Percentiles rank a stretch among this genome's conserved stretches.
These are phyloP conservation scores for Gallinago media DNA, from an alignment of 2,113 vertebrate genomes.

Conservation along the genomic window DNA sequence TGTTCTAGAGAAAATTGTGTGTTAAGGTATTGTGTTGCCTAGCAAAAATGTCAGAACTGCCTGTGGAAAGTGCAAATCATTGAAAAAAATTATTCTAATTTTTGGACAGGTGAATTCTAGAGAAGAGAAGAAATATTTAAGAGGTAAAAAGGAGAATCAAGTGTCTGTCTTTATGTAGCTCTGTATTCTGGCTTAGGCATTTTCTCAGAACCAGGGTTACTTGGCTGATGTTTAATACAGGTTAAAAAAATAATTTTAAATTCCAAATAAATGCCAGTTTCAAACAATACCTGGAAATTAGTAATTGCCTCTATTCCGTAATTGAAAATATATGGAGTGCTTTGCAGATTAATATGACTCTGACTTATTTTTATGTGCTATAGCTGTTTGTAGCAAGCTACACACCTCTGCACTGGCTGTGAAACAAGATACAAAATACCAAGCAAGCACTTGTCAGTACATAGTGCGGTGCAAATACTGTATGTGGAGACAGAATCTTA, in stretches of 20 bases:
- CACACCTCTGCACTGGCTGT: not conserved
- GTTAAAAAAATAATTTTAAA: not conserved
- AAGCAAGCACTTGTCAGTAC: not conserved
- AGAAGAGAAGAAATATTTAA: not conserved
- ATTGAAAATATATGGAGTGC: not conserved
- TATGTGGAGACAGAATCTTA: accelerated
- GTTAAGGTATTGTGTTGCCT: not conserved
- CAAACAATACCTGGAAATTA: not conserved
- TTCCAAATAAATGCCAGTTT: not conserved
- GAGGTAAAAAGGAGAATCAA: not conserved
- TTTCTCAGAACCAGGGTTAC: not conserved
- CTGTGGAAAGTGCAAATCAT: not conserved
- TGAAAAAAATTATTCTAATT: conserved; percentile 15
- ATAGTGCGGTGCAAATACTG: accelerated
- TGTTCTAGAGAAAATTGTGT: conserved; percentile 29
- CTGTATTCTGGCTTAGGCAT: not conserved
- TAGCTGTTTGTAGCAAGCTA: not conserved
- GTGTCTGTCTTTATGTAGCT: not conserved
- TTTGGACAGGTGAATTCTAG: not conserved
- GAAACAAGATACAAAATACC: not conserved
- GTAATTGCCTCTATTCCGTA: not conserved
- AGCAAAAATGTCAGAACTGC: conserved; percentile 6
- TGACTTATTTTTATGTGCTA: not conserved
- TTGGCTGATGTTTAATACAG: not conserved
- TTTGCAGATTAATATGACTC: not conserved